Percentiles rank a stretch among this genome's conserved stretches.
These are phyloP conservation scores for Poecilus cupreus DNA, from an alignment of 2,888 invertebrate species.

Conservation along the genomic window DNA sequence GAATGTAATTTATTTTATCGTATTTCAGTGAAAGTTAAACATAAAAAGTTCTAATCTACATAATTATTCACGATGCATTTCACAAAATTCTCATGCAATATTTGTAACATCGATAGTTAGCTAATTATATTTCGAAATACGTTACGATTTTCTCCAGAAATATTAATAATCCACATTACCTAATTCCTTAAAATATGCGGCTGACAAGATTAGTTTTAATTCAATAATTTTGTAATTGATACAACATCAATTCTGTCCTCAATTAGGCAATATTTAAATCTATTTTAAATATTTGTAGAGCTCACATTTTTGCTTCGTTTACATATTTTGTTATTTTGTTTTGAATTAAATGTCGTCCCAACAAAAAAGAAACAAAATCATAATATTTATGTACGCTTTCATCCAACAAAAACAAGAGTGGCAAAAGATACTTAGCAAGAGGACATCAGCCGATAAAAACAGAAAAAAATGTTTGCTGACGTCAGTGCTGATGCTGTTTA, in stretches of 20 bases:
- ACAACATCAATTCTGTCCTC: not conserved
- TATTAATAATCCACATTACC: not conserved
- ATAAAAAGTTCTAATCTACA: not conserved
- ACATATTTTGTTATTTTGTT: not conserved
- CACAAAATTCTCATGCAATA: not conserved
- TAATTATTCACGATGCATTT: not conserved
- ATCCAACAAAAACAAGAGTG: not conserved
- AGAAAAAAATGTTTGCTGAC: not conserved
- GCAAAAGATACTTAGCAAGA: not conserved
- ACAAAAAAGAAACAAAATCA: constrained; percentile 10
- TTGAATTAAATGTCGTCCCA: not conserved
- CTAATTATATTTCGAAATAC: not conserved
- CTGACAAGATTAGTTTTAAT: not conserved
- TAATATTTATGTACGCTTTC: not conserved
- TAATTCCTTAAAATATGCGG: not conserved
- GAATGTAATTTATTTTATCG: too few relatives aligned
- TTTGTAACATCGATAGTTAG: not conserved
- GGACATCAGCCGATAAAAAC: constrained; percentile 1
- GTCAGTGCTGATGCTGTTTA: not conserved
- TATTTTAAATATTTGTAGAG: not conserved
- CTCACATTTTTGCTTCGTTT: not conserved
- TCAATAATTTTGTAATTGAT: not conserved
- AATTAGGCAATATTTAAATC: not conserved
- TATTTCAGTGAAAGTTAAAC: too few relatives aligned
- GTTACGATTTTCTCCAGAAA: not conserved